Percentiles rank a stretch among this genome's conserved stretches.
These are phyloP conservation scores for Copsychus sechellarum DNA, from an alignment of 2,113 vertebrate genomes.

Conservation along the genomic window DNA sequence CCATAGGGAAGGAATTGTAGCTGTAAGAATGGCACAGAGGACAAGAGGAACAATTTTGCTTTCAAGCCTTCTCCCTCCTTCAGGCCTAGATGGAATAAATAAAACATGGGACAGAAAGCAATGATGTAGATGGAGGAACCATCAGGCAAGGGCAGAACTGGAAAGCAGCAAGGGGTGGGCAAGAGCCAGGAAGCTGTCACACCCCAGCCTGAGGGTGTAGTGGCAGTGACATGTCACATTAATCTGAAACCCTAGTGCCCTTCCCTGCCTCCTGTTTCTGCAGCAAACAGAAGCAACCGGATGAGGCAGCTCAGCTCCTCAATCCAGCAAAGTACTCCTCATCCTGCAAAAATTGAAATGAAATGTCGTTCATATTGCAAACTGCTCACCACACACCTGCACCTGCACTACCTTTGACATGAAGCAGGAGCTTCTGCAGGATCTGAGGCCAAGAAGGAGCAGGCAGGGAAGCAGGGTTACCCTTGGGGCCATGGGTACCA, in stretches of 20 bases:
- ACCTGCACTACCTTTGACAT: neutral
- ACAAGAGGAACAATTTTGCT: neutral
- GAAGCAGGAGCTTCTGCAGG: neutral
- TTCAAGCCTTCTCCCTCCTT: neutral
- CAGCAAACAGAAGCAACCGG: neutral
- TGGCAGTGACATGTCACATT: neutral
- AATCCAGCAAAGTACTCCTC: neutral
- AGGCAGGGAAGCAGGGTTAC: neutral
- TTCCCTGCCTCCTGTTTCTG: neutral
- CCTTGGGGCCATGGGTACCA: neutral
- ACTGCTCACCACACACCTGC: rapidly evolving
- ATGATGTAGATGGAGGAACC: neutral
- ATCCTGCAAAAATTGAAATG: neutral
- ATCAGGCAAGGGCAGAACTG: no score
- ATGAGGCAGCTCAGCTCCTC: neutral
- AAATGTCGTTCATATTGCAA: rapidly evolving
- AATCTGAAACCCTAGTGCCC: rapidly evolving
- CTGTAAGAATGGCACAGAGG: neutral
- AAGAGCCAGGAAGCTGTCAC: neutral
- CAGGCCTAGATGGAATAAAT: neutral
- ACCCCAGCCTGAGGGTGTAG: neutral
- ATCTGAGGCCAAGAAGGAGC: neutral
- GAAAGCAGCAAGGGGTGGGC: neutral
- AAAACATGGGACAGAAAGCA: neutral
- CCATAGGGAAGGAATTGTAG: neutral